phyloP scores from a whole-genome alignment of 2,797 vertebrate genomes.

The Tadarida brasiliensis region DNA sequence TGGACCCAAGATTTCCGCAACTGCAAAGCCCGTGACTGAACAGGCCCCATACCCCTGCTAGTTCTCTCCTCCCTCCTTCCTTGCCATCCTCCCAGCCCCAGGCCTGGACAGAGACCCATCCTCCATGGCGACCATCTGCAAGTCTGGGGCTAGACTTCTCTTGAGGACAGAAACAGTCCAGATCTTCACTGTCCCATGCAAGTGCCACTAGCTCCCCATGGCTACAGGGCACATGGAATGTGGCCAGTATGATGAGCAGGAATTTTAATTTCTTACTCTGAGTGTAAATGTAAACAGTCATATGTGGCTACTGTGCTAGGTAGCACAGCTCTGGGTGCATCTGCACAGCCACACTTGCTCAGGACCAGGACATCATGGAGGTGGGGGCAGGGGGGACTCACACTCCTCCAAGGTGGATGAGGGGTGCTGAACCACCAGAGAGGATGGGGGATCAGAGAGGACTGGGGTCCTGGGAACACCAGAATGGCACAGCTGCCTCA shows the following conservation, averaged over 20 bases:
- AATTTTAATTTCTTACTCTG: not conserved
- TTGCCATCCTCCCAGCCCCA: not conserved
- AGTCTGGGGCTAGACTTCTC: not conserved
- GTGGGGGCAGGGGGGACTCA: not conserved
- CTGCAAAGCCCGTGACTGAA: not conserved
- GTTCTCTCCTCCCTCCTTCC: not conserved
- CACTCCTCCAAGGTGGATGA: not conserved
- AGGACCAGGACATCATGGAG: not conserved
- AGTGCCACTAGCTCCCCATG: slow-evolving; percentile 4
- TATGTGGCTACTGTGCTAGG: not conserved
- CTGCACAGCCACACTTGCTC: not conserved
- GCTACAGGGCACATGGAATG: no score
- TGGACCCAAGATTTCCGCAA: not conserved
- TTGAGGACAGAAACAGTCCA: not conserved
- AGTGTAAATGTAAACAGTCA: not conserved
- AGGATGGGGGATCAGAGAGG: not conserved
- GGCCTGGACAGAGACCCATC: not conserved
- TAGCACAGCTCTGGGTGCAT: not conserved
- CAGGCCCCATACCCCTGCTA: not conserved
- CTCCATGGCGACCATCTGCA: not conserved
- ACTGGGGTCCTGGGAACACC: not conserved
- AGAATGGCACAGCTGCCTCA: not conserved
- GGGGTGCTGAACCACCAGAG: not conserved
- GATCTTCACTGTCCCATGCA: slow-evolving; percentile 51
- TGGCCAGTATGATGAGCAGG: not conserved